These are phyloP conservation scores for Siniperca scherzeri DNA, from an alignment of 2,797 vertebrate genomes.

Conservation along the genomic window DNA sequence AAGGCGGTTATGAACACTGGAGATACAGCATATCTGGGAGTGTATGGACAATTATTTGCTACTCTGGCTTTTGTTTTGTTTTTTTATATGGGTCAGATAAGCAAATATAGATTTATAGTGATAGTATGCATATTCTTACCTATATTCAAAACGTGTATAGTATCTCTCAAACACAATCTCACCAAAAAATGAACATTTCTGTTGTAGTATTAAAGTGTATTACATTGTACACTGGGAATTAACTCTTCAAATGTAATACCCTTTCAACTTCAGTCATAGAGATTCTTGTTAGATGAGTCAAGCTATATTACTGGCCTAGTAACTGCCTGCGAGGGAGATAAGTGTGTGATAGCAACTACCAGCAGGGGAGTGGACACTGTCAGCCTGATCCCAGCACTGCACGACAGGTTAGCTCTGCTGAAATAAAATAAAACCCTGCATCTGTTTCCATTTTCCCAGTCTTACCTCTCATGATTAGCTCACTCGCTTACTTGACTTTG, in stretches of 20 bases:
- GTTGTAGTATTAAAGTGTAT: constrained; percentile 23
- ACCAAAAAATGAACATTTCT: constrained; percentile 11
- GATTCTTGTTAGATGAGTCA: constrained; percentile 75
- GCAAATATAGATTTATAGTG: background rate
- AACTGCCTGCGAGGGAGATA: constrained; percentile 63
- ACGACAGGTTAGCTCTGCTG: constrained; percentile 68
- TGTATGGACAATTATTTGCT: background rate
- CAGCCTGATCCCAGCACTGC: constrained; percentile 64
- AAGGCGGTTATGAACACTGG: background rate
- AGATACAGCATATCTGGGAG: background rate
- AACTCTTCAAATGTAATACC: constrained; percentile 65
- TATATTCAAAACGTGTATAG: background rate
- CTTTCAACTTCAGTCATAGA: constrained; percentile 52
- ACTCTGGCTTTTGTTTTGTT: background rate
- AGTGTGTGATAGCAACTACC: constrained; percentile 69
- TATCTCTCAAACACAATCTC: background rate
- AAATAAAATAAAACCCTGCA: constrained; percentile 68
- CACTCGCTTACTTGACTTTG: constrained; percentile 37
- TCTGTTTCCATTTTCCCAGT: constrained; percentile 63
- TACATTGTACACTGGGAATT: constrained; percentile 47
- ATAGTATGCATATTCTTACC: background rate
- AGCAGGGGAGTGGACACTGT: constrained; percentile 72
- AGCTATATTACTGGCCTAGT: constrained; percentile 67
- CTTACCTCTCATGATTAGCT: constrained; percentile 25
- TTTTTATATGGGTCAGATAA: background rate